Evolutionary conservation across 1,140 invertebrate species (phyloP), one percentile per base, ranked within the genome.

Genomic region (Pseudomyrmex cubaensis): DNA sequence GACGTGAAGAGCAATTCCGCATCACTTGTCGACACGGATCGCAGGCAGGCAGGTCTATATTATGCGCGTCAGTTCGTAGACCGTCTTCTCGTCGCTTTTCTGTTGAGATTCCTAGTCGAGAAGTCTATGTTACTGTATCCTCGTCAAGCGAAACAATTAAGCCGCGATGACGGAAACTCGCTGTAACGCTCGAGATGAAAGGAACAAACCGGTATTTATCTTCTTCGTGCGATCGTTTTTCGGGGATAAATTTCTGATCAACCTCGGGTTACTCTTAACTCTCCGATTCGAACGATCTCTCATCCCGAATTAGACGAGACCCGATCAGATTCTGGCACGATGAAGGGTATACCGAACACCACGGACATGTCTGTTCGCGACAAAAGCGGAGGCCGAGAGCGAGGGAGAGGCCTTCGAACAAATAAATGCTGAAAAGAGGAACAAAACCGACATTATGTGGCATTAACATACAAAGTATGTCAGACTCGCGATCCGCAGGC

Each of bases 381-480:
- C 92, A 90, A 91, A 89, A 92, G 92, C 88, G 78, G 50, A 10
- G 25, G 17, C 17, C 44, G 59, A 52, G 22, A 35, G 35, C 17
- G 35, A 25, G 22, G 67, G 35, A 35, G 44, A 66, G 88, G 78
- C 85, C 35, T 35, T 88, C 89, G 89, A 93, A 91, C 91, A 93
- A 93, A 94, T 94, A 94, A 94, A 94, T 90, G 91, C 84, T 92
- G 92, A 93, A 93, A 94, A 93, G 90, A 94, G 90, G 91, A 93
- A 93, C 91, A 93, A 93, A 93, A 93, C 91, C 92, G 91, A 94
- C 92, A 94, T 94, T 94, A 94, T 94, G 92, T 93, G 92, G 92
- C 92, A 94, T 94, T 94, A 94, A 93, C 93, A 94, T 94, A 94
- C 93, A 94, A 94, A 94, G 93, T 94, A 94, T 94, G 92, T 94